Conservation (phyloP, 2,888 invertebrate genomes). For the Noctua janthe region DNA sequence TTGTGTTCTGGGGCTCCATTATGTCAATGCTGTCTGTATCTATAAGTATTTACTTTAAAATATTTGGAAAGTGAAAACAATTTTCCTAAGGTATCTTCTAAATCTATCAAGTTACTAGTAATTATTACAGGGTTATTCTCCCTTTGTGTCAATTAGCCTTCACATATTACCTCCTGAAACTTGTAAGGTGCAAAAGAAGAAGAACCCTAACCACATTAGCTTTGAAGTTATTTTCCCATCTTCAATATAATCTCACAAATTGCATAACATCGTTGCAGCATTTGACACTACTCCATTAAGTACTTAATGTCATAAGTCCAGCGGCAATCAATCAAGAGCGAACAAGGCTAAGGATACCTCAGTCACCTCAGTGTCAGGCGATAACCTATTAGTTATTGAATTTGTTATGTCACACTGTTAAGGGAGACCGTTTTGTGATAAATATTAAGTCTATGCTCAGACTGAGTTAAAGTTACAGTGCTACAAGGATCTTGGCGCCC, state of each 20-base stretch:
- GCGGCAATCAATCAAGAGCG: slow-evolving; percentile 39
- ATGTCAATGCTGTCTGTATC: not conserved
- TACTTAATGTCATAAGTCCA: slow-evolving; percentile 16
- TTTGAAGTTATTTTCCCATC: not conserved
- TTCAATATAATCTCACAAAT: slow-evolving; percentile 1
- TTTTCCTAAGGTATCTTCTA: not conserved
- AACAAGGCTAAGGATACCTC: slow-evolving; percentile 47
- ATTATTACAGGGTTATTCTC: not conserved
- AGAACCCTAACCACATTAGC: not conserved
- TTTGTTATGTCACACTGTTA: slow-evolving; percentile 24
- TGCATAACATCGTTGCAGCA: slow-evolving; percentile 20
- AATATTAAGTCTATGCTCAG: not conserved
- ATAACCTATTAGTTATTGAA: slow-evolving; percentile 44
- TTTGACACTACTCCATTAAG: slow-evolving; percentile 23
- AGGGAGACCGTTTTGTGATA: slow-evolving; percentile 22
- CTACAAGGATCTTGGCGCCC: not conserved
- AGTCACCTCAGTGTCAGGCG: slow-evolving; percentile 39
- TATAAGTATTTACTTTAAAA: not conserved
- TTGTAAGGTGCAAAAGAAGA: not conserved
- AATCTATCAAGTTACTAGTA: not conserved
- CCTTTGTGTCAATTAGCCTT: not conserved
- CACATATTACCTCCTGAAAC: not conserved
- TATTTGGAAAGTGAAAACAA: not conserved
- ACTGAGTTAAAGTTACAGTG: not conserved
- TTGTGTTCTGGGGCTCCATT: not conserved